A percentile compares a stretch with the other conserved stretches of the same genome.
Conservation (phyloP, 2,797 vertebrate genomes). For the Acrossocheilus fasciatus region DNA sequence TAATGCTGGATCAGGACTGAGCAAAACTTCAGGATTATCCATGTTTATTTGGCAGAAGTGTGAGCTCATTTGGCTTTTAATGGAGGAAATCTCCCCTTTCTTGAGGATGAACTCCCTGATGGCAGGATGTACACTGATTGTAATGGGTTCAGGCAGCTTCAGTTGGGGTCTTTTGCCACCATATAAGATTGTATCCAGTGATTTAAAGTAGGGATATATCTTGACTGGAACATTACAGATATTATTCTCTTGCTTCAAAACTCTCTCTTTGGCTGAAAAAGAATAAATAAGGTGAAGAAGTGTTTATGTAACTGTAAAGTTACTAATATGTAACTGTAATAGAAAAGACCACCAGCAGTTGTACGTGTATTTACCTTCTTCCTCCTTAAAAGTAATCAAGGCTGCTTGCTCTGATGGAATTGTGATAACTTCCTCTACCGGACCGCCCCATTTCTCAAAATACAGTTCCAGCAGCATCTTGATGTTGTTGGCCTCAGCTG, state of each 20-base stretch:
- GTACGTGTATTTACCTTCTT: slow-evolving; percentile 42
- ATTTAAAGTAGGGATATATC: slow-evolving; percentile 81
- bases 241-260: slow-evolving; percentile 72
- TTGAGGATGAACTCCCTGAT: slow-evolving; percentile 79
- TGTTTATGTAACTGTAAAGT: slow-evolving; percentile 49
- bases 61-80: slow-evolving; percentile 78
- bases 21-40: slow-evolving; percentile 65
- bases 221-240: slow-evolving; percentile 73
- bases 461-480: slow-evolving; percentile 76
- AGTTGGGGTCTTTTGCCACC: slow-evolving; percentile 79
- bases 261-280: slow-evolving; percentile 75
- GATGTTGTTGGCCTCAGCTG: slow-evolving; percentile 55
- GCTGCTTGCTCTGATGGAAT: slow-evolving; percentile 81
- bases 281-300: slow-evolving; percentile 31
- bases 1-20: slow-evolving; percentile 76
- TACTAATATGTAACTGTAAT: not conserved
- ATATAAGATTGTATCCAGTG: slow-evolving; percentile 80
- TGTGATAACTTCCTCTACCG: slow-evolving; percentile 63
- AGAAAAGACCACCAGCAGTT: not conserved
- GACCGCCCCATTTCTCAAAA: slow-evolving; percentile 81
- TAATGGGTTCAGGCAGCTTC: slow-evolving; percentile 81
- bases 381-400: slow-evolving; percentile 19
- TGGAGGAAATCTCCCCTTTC: slow-evolving; percentile 64
- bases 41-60: slow-evolving; percentile 77
- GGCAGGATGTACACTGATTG: slow-evolving; percentile 68